Percentiles rank a stretch among this genome's conserved stretches.
These are phyloP conservation scores for Eurytoma californica DNA, from an alignment of 2,888 invertebrate species.

Conservation along the genomic window DNA sequence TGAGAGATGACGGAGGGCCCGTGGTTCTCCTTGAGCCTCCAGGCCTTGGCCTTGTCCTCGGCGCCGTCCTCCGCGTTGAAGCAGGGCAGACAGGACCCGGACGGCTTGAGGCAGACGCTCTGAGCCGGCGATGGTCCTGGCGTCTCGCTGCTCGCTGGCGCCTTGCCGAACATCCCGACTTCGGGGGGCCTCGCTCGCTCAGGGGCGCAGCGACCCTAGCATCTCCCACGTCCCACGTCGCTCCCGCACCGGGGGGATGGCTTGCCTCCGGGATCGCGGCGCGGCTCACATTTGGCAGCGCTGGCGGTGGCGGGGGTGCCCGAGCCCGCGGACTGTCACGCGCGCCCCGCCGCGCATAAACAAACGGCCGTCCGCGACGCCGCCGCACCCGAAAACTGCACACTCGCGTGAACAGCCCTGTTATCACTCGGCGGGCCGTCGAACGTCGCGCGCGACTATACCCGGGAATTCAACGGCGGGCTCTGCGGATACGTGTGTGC, in stretches of 20 bases:
- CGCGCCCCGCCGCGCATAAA: conserved; percentile 6
- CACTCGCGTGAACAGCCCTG: conserved; percentile 35
- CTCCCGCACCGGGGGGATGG: neutral
- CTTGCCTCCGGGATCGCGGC: neutral
- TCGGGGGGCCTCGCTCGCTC: conserved; percentile 26
- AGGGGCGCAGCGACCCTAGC: conserved; percentile 22
- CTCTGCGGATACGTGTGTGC: neutral
- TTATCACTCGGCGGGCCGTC: neutral
- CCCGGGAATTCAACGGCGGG: neutral
- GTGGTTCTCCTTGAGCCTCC: conserved; percentile 64
- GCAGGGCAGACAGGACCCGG: conserved; percentile 66
- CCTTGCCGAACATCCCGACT: conserved; percentile 68
- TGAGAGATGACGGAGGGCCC: conserved; percentile 60
- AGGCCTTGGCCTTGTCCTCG: conserved; percentile 67
- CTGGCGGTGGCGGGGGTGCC: conserved; percentile 1
- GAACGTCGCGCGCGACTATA: neutral
- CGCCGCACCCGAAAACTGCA: neutral
- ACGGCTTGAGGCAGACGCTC: conserved; percentile 25
- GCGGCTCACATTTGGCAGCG: conserved; percentile 48
- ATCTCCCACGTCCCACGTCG: conserved; percentile 37
- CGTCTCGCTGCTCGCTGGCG: conserved; percentile 65
- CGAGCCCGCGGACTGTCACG: conserved; percentile 23
- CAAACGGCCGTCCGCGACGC: neutral
- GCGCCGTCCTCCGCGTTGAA: conserved; percentile 65
- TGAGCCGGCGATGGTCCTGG: conserved; percentile 61